Base-by-base conservation (phyloP, 2,888 invertebrate genomes). In the Pristionchus arcanus region DNA sequence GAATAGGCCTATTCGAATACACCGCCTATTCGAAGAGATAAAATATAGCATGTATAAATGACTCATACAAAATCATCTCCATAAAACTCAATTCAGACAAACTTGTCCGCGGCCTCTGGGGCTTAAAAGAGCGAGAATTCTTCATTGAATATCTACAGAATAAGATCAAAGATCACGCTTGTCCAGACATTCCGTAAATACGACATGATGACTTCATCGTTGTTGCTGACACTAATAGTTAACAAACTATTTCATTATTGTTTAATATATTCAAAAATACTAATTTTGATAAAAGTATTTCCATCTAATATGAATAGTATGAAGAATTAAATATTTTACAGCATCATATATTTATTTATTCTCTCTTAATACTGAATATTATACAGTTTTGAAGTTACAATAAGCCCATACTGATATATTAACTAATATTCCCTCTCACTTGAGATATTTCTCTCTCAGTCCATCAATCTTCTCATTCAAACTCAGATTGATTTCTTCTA, bases 401-500 rank as follows among this genome's bases (percentile, higher is more conserved):
- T 49, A 49, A 3, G 42, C 42, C 42, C 42, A 49, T 49, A 49
- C 42, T 49, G 28, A 81, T 81, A 28, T n/a, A 28, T 28, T 81
- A 49, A 9, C 19, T 31, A 19, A 4, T 37, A 42, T 4, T 63
- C 15, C 16, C 37, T 81, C 49, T 81, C n/a, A 81, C 42, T 81
- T 49, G 49, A 81, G 81, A 81, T 81, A 15, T 25, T 53, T 81
- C 81, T 81, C 49, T 42, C 53, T 89, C 0, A 89, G 49, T 28
- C 5, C 37, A 21, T n/a, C 63, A 49, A 83, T 63, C 31, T 49
- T 66, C n/a, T 83, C 83, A 63, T 42, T 83, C 42, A 89, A 55
- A 37, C 31, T 66, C 81, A 31, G 71, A 34, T 37, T 68, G n/a
- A 42, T 28, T 66, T 89, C 83, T n/a, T 89, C 89, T 49, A 59